phyloP scores from a whole-genome alignment of 2,797 vertebrate species.

The Sorex maritimensis region DNA sequence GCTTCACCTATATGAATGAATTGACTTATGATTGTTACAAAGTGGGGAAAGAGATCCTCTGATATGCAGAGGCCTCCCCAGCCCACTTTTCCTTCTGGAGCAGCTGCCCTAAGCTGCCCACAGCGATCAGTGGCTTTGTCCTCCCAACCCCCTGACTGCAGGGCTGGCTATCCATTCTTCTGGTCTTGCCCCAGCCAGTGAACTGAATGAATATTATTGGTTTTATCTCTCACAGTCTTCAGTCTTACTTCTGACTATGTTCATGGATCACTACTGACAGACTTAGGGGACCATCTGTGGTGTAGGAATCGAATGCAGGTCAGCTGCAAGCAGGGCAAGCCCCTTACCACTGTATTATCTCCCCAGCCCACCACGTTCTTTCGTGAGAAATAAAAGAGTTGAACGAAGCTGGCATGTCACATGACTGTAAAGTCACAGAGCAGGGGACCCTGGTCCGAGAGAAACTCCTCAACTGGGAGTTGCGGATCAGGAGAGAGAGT shows the following conservation, averaged over 20 bases:
- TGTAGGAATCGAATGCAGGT: too few species aligned
- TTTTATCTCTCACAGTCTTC: too few species aligned
- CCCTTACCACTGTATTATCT: too few species aligned
- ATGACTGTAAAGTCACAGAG: not conserved
- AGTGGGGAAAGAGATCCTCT: not conserved
- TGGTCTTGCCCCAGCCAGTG: not conserved
- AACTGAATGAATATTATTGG: not conserved
- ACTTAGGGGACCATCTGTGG: too few species aligned
- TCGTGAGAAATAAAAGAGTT: not conserved
- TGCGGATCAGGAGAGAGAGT: not conserved
- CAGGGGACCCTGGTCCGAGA: not conserved
- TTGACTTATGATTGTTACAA: not conserved
- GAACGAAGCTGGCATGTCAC: conserved; percentile 25
- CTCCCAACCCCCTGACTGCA: not conserved
- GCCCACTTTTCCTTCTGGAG: not conserved
- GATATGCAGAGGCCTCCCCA: not conserved
- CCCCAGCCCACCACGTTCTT: not conserved
- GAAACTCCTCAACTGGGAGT: not conserved
- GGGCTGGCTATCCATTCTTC: not conserved
- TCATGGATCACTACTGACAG: too few species aligned
- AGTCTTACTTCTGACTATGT: too few species aligned
- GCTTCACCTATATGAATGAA: not conserved
- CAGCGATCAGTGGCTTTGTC: not conserved
- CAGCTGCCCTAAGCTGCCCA: not conserved
- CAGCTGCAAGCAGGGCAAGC: too few species aligned